Conservation (phyloP, 2,113 vertebrate species). For the Centropristis striata region DNA sequence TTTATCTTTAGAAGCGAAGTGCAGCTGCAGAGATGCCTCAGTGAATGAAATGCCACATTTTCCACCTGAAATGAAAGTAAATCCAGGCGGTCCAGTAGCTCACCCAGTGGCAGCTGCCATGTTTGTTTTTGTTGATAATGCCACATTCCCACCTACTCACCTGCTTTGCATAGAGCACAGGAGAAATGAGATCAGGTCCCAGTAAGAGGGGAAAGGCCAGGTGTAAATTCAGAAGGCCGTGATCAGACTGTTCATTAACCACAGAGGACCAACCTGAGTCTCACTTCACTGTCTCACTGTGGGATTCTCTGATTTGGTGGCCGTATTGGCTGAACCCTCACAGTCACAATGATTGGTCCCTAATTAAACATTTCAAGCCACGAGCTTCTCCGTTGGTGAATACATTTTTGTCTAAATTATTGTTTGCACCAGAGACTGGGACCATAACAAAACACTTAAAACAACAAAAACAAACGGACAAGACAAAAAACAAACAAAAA, state of each 20-base stretch:
- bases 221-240: slow-evolving; percentile 35
- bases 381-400: slow-evolving; percentile 61
- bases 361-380: slow-evolving; percentile 79
- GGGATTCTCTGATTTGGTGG: neutral
- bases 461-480: too few relatives aligned
- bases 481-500: too few relatives aligned
- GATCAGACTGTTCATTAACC: slow-evolving; percentile 42
- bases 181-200: slow-evolving; percentile 35
- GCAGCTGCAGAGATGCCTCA: neutral
- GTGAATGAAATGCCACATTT: slow-evolving; percentile 31
- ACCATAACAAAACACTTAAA: neutral
- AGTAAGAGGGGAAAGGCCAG: slow-evolving; percentile 43
- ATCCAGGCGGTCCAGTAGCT: slow-evolving; percentile 1
- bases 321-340: neutral
- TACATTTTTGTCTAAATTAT: slow-evolving; percentile 71
- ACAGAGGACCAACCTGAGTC: neutral
- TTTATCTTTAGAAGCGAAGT: neutral
- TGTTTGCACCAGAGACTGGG: slow-evolving; percentile 67
- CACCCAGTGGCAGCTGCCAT: slow-evolving; percentile 38
- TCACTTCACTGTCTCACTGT: neutral
- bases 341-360: slow-evolving; percentile 64
- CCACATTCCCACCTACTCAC: slow-evolving; percentile 45
- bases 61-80: slow-evolving; percentile 12
- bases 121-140: slow-evolving; percentile 57
- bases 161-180: slow-evolving; percentile 38